Conservation (phyloP, 1,140 invertebrate genomes). For the Oedothorax gibbosus region DNA sequence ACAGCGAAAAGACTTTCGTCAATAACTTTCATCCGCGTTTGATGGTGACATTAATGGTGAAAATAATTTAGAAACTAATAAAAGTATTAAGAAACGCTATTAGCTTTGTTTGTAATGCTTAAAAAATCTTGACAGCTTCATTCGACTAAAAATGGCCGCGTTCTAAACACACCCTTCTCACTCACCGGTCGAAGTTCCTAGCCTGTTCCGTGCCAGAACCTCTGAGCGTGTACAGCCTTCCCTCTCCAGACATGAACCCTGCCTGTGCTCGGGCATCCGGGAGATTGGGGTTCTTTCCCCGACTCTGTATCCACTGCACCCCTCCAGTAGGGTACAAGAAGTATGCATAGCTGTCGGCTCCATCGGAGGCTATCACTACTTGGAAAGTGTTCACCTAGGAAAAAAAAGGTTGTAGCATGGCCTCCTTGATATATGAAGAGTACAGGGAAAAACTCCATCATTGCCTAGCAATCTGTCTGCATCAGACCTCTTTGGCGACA, state of each 20-base stretch:
- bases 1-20: no score
- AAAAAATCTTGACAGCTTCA: neutral
- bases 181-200: conserved; percentile 79
- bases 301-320: conserved; percentile 89
- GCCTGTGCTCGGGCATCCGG: conserved; percentile 91
- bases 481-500: no score
- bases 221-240: conserved; percentile 77
- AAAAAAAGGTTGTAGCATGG: neutral
- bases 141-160: neutral
- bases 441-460: no score
- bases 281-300: conserved; percentile 73
- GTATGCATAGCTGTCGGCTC: conserved; percentile 83
- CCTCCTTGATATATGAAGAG: neutral
- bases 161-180: neutral
- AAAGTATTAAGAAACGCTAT: neutral
- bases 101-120: neutral
- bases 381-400: conserved; percentile 82
- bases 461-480: no score
- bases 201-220: conserved; percentile 91
- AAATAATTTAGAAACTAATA: no score
- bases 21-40: no score
- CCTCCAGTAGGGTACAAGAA: conserved; percentile 88
- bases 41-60: no score
- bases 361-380: conserved; percentile 84
- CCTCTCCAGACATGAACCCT: conserved; percentile 87